These are phyloP conservation scores for Apoderus coryli DNA, from an alignment of 2,888 invertebrate species.

Conservation along the genomic window DNA sequence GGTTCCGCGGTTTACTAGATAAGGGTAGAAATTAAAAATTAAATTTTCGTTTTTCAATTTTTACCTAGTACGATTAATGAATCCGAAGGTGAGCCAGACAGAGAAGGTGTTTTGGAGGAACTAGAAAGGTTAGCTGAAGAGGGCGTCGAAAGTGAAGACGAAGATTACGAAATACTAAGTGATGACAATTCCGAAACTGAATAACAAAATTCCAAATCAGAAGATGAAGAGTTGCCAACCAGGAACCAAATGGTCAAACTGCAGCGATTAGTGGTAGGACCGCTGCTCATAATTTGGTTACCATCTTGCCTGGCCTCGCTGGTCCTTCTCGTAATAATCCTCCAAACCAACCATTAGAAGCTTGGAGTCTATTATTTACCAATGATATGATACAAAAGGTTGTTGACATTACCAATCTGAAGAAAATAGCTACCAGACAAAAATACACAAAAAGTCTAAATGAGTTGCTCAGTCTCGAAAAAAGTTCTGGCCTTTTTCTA, in stretches of 20 bases:
- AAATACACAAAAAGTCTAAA: conserved; percentile 2
- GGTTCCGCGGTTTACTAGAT: no score
- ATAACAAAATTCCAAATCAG: no score
- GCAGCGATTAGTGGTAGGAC: conserved; percentile 1
- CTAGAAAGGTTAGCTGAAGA: no score
- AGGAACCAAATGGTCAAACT: conserved; percentile 1
- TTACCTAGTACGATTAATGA: no score
- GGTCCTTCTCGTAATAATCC: no score
- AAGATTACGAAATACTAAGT: conserved; percentile 2
- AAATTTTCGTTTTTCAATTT: no score
- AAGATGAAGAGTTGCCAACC: no score
- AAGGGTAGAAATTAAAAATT: no score
- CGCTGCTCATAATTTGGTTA: conserved; percentile 1
- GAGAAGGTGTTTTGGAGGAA: no score
- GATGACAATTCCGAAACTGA: conserved; percentile 3
- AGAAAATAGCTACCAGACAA: neutral
- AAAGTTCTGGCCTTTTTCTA: no score
- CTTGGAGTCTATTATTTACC: neutral
- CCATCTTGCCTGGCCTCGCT: conserved; percentile 5
- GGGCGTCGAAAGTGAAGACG: conserved; percentile 1
- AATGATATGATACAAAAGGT: conserved; percentile 1
- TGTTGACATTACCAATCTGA: neutral
- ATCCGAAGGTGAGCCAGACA: no score
- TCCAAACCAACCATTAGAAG: neutral
- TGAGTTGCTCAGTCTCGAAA: no score